These are phyloP conservation scores for Odocoileus virginianus DNA, from an alignment of 2,113 vertebrate species.

Conservation along the genomic window DNA sequence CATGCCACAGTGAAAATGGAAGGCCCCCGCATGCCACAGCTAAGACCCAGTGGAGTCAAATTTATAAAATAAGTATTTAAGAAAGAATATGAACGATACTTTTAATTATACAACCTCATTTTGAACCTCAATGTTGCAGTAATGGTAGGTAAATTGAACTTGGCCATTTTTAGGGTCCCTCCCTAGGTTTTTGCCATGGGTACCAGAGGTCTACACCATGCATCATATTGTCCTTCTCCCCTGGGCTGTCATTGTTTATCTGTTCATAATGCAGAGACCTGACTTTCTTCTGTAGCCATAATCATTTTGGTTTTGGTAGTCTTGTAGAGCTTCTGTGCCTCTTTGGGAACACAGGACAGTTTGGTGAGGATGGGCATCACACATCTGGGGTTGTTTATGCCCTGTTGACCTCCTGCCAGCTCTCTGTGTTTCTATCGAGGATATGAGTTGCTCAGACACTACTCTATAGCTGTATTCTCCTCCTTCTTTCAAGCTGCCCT, in stretches of 20 bases:
- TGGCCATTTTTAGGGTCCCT: fast-evolving
- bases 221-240: background rate
- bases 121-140: background rate
- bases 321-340: background rate
- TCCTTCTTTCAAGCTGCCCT: background rate
- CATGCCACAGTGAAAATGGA: background rate
- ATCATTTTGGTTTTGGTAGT: fast-evolving
- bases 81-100: background rate
- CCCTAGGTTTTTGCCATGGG: background rate
- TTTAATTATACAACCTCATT: background rate
- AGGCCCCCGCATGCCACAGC: background rate
- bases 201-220: background rate
- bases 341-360: background rate
- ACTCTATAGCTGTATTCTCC: fast-evolving
- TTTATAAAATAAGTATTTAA: background rate
- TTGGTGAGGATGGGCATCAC: background rate
- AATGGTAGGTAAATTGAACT: background rate
- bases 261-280: fast-evolving
- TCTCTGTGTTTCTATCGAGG: background rate
- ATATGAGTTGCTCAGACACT: background rate
- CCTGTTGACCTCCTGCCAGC: fast-evolving
- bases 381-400: fast-evolving
- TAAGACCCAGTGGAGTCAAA: background rate
- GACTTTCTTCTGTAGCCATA: background rate
- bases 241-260: background rate